Conservation (phyloP, 1,140 invertebrate genomes). For the Rhopalosiphum padi region DNA sequence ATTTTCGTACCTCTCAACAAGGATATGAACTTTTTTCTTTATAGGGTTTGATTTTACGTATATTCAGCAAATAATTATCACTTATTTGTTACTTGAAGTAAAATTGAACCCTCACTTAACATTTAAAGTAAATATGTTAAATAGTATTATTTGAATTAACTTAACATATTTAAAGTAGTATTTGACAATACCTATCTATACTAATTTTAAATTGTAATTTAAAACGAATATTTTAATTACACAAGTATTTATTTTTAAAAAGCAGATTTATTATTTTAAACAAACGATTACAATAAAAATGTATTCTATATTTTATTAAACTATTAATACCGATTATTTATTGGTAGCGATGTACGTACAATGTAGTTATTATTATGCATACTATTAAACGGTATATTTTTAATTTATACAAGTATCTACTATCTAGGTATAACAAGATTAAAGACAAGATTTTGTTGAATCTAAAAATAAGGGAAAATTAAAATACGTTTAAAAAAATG, state of each 20-base stretch:
- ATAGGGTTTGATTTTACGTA: neutral
- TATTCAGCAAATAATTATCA: conserved; percentile 31
- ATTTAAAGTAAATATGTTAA: conserved; percentile 11
- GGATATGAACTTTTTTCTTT: neutral
- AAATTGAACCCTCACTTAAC: neutral
- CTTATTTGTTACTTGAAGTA: neutral
- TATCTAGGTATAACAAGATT: neutral
- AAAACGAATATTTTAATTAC: neutral
- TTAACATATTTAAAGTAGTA: neutral
- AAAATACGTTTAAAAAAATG: neutral
- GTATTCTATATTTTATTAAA: neutral
- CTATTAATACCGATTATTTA: neutral
- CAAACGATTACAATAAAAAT: neutral
- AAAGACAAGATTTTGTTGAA: neutral
- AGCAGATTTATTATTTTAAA: neutral
- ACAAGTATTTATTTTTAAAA: neutral
- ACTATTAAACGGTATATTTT: neutral
- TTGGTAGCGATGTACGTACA: neutral
- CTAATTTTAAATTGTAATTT: neutral
- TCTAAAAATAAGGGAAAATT: neutral
- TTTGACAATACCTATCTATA: neutral
- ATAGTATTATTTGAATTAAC: neutral
- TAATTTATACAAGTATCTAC: neutral
- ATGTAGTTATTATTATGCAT: neutral
- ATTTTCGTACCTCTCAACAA: conserved; percentile 13